Base-by-base conservation (phyloP, 2,797 vertebrate genomes). In the Coluber constrictor region DNA sequence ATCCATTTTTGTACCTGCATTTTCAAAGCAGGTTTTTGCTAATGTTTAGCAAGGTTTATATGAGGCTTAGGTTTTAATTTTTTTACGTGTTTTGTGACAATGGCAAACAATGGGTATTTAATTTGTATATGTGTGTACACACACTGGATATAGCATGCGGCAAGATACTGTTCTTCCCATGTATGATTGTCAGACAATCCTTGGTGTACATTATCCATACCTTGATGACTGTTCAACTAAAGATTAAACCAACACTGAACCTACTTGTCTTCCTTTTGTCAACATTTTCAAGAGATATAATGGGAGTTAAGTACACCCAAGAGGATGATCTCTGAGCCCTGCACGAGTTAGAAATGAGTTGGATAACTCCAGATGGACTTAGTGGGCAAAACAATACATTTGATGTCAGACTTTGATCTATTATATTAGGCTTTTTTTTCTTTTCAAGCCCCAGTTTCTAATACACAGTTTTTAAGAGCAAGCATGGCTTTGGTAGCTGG, bases 291-390 rank as follows among this genome's bases (percentile, higher is more conserved):
- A 74, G 91, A 79, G 29, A 32, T 55, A 89, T 86, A 66, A 54
- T 93, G 59, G 86, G 55, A 51, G 89, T 94, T 91, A 88, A 92
- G 70, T 92, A 79, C 90, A 56, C 18, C 63, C 61, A 93, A n/a
- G 12, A 63, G 23, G 86, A 4, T 20, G 60, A 70, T 74, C 0
- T 0, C 1, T 3, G 0, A 32, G 61, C 20, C 60, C 37, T 90
- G 88, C 57, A 1, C 11, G 25, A 91, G 87, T 11, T 59, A 60
- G 32, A 59, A 56, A 43, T 0, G 5, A 92, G 83, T 87, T 54
- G 87, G 61, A 43, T 70, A 20, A 83, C 66, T 83, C 25, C 13
- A 86, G 90, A 91, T 47, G 27, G 91, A 32, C 60, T 92, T 0
- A 0, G 9, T 63, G 93, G 74, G 88, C 90, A 88, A 60, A 91